Conservation (phyloP, 2,113 vertebrate genomes). For the Paradoxurus hermaphroditus region DNA sequence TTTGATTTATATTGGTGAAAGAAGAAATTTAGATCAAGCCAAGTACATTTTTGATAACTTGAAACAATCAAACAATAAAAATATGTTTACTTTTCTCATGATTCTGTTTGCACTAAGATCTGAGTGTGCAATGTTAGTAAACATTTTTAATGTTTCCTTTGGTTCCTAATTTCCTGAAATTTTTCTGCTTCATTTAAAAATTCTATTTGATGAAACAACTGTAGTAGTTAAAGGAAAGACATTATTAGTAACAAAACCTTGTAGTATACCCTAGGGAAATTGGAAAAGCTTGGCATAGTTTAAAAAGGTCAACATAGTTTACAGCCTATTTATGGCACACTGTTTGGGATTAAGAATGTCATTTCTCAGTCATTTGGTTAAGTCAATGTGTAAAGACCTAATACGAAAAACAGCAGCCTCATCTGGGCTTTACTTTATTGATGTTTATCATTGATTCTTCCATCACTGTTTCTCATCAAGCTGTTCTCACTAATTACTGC, state of each 20-base stretch:
- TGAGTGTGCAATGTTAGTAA: not conserved
- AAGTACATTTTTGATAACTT: not conserved
- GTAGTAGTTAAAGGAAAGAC: not conserved
- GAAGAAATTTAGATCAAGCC: not conserved
- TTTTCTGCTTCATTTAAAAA: not conserved
- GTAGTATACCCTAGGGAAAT: not conserved
- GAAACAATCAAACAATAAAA: not conserved
- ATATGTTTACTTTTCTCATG: not conserved
- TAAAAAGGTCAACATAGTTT: constrained; percentile 23
- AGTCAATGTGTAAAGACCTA: not conserved
- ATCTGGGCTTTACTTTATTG: constrained; percentile 29
- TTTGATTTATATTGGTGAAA: not conserved
- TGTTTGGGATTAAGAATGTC: constrained; percentile 21
- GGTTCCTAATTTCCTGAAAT: not conserved
- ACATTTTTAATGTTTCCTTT: not conserved
- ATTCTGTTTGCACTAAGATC: not conserved
- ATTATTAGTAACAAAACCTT: not conserved
- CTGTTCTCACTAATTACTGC: constrained; percentile 42
- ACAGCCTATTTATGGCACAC: not conserved
- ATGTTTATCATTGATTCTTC: constrained; percentile 54
- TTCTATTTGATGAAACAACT: not conserved
- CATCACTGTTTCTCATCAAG: constrained; percentile 52
- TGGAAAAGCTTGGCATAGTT: constrained; percentile 29
- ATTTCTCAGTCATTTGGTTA: constrained; percentile 42
- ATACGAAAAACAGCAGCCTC: constrained; percentile 15